Evolutionary conservation across 2,113 vertebrate species (phyloP), one percentile per base, ranked within the genome.

Genomic region (Chlamydotis undulata): DNA sequence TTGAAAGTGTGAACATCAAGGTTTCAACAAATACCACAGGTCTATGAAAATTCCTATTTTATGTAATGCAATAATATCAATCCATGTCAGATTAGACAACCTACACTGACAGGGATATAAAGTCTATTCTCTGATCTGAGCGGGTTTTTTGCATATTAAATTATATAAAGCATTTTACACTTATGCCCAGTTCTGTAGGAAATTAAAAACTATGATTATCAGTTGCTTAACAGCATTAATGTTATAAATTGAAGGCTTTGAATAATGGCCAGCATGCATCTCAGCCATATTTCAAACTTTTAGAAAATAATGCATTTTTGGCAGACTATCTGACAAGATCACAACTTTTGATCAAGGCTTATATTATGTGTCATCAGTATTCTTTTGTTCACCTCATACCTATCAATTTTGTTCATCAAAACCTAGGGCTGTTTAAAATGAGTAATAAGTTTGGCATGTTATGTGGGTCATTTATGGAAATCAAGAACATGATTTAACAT

Each of bases 341-440:
- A 87, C 68, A 95, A 93, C 74, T 94, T 84, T 92, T 94, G 95
- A 96, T 97, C 87, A 93, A 93, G 68, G 87, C 55, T 41, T 63
- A 25, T 33, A 90, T 96, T 94, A 79, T 28, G 31, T 76, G 45
- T 78, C 94, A 93, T 96, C 93, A 94, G 75, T 70, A 87, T 92
- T 87, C 92, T 92, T 97, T 97, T 97, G 95, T 96, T 97, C 94
- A 77, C 86, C 55, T 70, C 76, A 41, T 91, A 96, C 68, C 93
- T 86, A 96, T 93, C 92, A 96, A 90, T 97, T 97, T 97, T 93
- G 81, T 81, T 97, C 93, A 97, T 96, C 92, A 97, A 88, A 85
- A 91, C 56, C 52, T 60, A 43, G 85, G 70, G 55, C 82, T 77
- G 59, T 96, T 96, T 91, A 96, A 95, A 90, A 83, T 9, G 3